Percentiles rank a stretch among this genome's conserved stretches.
These are phyloP conservation scores for Eristalinus aeneus DNA, from an alignment of 2,888 invertebrate genomes.

Conservation along the genomic window DNA sequence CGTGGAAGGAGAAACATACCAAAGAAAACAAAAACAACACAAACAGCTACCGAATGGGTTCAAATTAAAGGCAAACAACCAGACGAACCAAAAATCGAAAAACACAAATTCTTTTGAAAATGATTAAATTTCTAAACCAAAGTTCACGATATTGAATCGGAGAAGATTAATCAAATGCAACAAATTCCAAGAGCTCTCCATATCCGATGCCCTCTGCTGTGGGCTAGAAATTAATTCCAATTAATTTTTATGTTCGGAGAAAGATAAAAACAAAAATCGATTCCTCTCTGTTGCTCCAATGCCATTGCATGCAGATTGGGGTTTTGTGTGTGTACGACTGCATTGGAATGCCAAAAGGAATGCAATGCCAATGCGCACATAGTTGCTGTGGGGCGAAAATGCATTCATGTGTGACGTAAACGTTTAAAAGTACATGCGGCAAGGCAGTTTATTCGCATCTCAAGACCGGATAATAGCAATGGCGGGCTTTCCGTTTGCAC, in stretches of 20 bases:
- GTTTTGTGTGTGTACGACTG: neutral
- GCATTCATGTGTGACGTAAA: neutral
- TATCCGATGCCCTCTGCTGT: constrained; percentile 60
- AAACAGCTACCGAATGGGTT: constrained; percentile 58
- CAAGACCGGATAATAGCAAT: constrained; percentile 39
- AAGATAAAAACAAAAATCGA: neutral
- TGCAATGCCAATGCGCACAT: constrained; percentile 6
- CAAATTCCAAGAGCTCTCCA: constrained; percentile 54
- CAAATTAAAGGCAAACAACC: neutral
- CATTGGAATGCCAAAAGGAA: neutral
- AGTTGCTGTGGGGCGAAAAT: neutral
- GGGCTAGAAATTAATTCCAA: constrained; percentile 64
- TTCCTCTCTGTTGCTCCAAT: neutral
- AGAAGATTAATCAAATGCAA: constrained; percentile 9
- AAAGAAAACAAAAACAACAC: constrained; percentile 12
- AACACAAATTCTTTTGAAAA: constrained; percentile 46
- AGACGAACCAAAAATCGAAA: neutral
- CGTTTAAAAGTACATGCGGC: neutral
- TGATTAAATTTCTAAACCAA: neutral
- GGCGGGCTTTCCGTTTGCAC: constrained; percentile 32
- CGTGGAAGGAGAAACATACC: neutral
- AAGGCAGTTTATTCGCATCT: constrained; percentile 10
- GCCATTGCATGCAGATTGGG: neutral
- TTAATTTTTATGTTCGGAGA: constrained; percentile 47
- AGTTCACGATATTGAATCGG: neutral